phyloP scores from a whole-genome alignment of 1,140 invertebrate species.

The Drosophila sechellia region DNA sequence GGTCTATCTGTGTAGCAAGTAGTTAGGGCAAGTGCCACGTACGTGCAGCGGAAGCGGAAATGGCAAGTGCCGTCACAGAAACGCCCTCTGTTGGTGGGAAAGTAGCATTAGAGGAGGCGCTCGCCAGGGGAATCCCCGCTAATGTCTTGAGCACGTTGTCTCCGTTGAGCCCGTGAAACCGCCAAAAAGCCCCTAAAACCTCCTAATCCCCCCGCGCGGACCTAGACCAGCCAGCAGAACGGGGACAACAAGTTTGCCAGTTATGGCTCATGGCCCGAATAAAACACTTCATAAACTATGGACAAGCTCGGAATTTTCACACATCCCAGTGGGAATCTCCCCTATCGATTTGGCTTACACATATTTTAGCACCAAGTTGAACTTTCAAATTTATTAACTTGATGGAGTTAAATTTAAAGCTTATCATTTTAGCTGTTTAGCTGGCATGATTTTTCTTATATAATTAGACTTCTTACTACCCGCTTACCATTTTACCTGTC shows the following conservation, averaged over 20 bases:
- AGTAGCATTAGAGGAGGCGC: background rate
- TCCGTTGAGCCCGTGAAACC: background rate
- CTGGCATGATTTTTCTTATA: background rate
- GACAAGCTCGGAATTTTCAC: constrained; percentile 10
- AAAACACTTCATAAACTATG: constrained; percentile 40
- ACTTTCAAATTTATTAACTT: no score
- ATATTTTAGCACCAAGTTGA: background rate
- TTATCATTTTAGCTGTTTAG: background rate
- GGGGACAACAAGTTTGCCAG: constrained; percentile 42
- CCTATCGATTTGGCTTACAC: constrained; percentile 6
- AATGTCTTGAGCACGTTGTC: constrained; percentile 44
- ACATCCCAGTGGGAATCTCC: constrained; percentile 17
- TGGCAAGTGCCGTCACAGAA: constrained; percentile 48
- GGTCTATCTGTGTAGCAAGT: constrained; percentile 54
- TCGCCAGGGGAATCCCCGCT: constrained; percentile 6
- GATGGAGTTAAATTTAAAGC: no score
- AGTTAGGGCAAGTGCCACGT: constrained; percentile 65
- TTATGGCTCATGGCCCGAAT: constrained; percentile 22
- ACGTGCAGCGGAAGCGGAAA: constrained; percentile 76
- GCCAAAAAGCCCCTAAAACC: background rate
- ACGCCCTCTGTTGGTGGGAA: constrained; percentile 16
- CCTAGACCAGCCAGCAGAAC: constrained; percentile 11
- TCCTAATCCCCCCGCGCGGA: background rate
- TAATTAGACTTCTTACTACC: background rate
- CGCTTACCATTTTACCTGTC: constrained; percentile 7